A percentile compares a stretch with the other conserved stretches of the same genome.
phyloP scores from a whole-genome alignment of 2,113 vertebrate species.

The Gobio gobio region DNA sequence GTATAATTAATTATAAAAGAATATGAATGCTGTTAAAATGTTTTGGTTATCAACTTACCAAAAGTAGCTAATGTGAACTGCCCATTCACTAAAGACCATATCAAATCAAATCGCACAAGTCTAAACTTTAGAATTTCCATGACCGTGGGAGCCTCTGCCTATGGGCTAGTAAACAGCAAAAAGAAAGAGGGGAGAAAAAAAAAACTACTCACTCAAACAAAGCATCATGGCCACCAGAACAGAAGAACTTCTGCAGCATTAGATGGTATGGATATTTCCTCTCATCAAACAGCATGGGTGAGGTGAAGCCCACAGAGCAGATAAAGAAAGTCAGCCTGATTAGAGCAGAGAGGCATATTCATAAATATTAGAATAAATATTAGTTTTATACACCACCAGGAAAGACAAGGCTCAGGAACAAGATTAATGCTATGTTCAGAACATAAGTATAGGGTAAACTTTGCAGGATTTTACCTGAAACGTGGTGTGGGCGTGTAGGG shows the following conservation, averaged over 20 bases:
- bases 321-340: constrained; percentile 93
- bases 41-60: no score
- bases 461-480: constrained; percentile 79
- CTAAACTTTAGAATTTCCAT: neutral
- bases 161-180: no score
- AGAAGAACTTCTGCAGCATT: constrained; percentile 95
- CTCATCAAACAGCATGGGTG: constrained; percentile 94
- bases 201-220: constrained; percentile 88
- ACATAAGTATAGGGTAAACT: neutral
- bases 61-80: no score
- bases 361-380: neutral
- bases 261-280: constrained; percentile 94
- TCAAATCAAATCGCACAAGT: neutral
- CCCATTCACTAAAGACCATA: no score
- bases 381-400: neutral
- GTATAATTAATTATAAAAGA: no score
- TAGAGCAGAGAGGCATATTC: constrained; percentile 5
- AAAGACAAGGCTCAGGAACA: neutral
- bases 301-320: constrained; percentile 94
- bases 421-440: neutral
- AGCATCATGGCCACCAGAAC: constrained; percentile 93
- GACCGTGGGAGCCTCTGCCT: neutral
- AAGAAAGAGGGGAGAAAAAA: neutral
- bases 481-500: constrained; percentile 92
- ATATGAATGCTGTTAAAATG: no score